Evolutionary conservation across 2,797 vertebrate species (phyloP).

Genomic region (Sebastes vulpes): DNA sequence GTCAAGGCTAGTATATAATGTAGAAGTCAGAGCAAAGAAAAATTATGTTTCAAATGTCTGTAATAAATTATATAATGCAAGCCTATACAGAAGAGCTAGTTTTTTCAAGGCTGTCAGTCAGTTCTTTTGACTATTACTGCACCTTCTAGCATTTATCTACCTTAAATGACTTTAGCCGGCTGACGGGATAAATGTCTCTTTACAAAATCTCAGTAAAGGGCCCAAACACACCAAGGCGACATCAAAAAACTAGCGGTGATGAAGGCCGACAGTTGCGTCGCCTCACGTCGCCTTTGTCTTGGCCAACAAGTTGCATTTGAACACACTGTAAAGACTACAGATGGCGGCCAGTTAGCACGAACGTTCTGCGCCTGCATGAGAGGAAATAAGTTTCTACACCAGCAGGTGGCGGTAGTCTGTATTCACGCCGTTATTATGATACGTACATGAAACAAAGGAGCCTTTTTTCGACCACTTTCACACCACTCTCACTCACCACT

Average conservation of each 20-base stretch:
- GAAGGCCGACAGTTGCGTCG: too few species aligned
- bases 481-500: too few species aligned
- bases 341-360: too few species aligned
- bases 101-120: not conserved
- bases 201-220: not conserved
- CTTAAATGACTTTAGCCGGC: not conserved
- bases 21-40: not conserved
- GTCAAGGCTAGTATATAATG: not conserved
- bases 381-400: accelerated
- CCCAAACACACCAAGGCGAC: too few species aligned
- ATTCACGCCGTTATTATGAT: too few species aligned
- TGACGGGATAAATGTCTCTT: not conserved
- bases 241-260: too few species aligned
- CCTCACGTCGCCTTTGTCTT: too few species aligned
- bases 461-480: too few species aligned
- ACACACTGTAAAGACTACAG: too few species aligned
- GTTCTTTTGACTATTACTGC: not conserved
- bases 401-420: too few species aligned
- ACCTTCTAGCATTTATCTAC: not conserved
- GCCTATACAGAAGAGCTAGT: not conserved
- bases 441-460: too few species aligned
- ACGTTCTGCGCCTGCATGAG: accelerated
- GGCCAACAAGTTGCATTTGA: too few species aligned
- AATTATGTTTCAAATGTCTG: not conserved
- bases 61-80: slow-evolving; percentile 9